phyloP scores from a whole-genome alignment of 2,797 vertebrate species.

The Eulemur rubriventer region DNA sequence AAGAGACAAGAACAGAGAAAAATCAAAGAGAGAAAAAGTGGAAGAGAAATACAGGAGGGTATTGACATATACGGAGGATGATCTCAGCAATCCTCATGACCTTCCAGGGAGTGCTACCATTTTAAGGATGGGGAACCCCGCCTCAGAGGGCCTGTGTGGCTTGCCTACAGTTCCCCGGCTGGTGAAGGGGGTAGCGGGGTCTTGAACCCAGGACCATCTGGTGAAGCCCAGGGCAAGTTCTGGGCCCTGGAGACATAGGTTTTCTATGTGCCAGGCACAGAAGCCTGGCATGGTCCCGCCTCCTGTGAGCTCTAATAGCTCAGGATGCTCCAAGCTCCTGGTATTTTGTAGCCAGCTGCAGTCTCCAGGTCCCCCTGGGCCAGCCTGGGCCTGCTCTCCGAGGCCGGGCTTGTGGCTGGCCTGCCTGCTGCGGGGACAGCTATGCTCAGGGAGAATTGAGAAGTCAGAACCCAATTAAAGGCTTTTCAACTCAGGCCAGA shows the following conservation, averaged over 20 bases:
- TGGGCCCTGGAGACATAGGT: neutral
- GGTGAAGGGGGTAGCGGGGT: neutral
- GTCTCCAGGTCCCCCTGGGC: neutral
- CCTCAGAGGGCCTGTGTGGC: neutral
- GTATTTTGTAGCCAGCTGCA: neutral
- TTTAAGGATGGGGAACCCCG: neutral
- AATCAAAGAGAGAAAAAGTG: neutral
- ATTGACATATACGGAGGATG: neutral
- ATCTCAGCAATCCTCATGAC: too few relatives aligned
- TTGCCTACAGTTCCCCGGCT: neutral
- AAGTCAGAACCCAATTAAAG: slow-evolving; percentile 78
- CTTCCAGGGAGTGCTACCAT: neutral
- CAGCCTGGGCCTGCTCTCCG: slow-evolving; percentile 46
- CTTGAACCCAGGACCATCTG: neutral
- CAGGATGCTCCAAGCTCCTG: neutral
- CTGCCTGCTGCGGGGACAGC: slow-evolving; percentile 74
- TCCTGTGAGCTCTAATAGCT: neutral
- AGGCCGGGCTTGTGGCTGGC: slow-evolving; percentile 71
- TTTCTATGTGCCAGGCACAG: neutral
- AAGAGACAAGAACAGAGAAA: neutral
- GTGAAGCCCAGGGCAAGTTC: neutral
- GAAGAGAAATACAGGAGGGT: neutral
- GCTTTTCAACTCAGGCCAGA: neutral
- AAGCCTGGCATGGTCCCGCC: neutral
- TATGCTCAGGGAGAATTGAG: slow-evolving; percentile 59